Evolutionary conservation across 2,113 vertebrate species (phyloP).

Genomic region (Phyllopteryx taeniolatus): DNA sequence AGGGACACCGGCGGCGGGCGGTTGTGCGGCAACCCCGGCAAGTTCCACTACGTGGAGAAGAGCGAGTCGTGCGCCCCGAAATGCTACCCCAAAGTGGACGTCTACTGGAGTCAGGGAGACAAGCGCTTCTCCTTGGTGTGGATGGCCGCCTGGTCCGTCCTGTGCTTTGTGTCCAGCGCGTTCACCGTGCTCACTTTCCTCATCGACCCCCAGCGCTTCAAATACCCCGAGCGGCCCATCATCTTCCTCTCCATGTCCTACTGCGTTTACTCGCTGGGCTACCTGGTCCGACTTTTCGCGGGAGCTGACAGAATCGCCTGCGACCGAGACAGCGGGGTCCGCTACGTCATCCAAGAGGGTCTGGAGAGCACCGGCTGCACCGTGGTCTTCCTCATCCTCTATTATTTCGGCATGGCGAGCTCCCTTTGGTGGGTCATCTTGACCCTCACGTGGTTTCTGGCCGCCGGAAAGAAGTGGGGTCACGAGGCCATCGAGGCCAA

Average conservation of each 20-base stretch:
- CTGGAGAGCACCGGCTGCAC: constrained; percentile 97
- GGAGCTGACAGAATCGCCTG: constrained; percentile 92
- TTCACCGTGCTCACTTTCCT: constrained; percentile 98
- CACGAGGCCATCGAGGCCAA: constrained; percentile 96
- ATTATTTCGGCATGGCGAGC: constrained; percentile 98
- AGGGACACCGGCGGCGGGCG: constrained; percentile 74
- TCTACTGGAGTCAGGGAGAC: constrained; percentile 94
- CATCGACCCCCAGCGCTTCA: constrained; percentile 90
- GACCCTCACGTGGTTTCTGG: constrained; percentile 94
- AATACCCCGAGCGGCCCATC: constrained; percentile 95
- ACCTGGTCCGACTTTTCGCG: constrained; percentile 91
- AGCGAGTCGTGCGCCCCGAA: constrained; percentile 91
- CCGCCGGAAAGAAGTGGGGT: constrained; percentile 96
- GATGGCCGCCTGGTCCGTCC: constrained; percentile 92
- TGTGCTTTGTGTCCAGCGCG: constrained; percentile 94
- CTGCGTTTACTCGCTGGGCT: constrained; percentile 94
- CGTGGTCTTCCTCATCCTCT: constrained; percentile 93
- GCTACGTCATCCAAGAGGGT: constrained; percentile 96
- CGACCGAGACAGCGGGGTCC: constrained; percentile 89
- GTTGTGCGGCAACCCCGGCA: constrained; percentile 84
- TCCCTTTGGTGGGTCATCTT: constrained; percentile 98
- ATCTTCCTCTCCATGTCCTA: constrained; percentile 99
- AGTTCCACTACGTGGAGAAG: constrained; percentile 95
- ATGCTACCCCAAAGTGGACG: constrained; percentile 88
- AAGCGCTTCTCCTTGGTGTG: constrained; percentile 90